Evolutionary conservation across 2,888 invertebrate species (phyloP).

Genomic region (Ochropleura plecta): DNA sequence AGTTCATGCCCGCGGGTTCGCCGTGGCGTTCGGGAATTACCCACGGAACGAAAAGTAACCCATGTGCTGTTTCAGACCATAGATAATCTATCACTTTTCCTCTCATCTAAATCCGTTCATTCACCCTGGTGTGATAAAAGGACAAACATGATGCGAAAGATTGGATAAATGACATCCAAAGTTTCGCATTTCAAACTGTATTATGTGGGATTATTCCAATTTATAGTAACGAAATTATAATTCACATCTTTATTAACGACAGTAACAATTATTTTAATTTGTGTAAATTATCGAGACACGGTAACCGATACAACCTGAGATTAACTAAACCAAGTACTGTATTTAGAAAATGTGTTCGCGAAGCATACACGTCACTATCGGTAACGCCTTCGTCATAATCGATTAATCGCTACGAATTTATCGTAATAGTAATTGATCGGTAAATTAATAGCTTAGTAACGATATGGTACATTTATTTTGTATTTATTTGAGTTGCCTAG

Average conservation of each 20-base stretch:
- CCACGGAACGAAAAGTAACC: too few relatives aligned
- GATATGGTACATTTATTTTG: background rate
- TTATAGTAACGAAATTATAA: slow-evolving; percentile 11
- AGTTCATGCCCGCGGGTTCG: too few relatives aligned
- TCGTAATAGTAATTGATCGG: slow-evolving; percentile 21
- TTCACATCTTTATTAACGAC: slow-evolving; percentile 7
- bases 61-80: too few relatives aligned
- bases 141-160: too few relatives aligned
- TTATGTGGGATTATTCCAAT: background rate
- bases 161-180: too few relatives aligned
- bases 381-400: slow-evolving; percentile 33
- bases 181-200: too few relatives aligned
- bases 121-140: too few relatives aligned
- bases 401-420: slow-evolving; percentile 39
- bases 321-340: slow-evolving; percentile 20
- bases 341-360: slow-evolving; percentile 35
- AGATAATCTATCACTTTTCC: too few relatives aligned
- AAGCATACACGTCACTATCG: slow-evolving; percentile 37
- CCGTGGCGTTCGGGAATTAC: too few relatives aligned
- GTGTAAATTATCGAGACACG: slow-evolving; percentile 19
- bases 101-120: too few relatives aligned
- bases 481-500: background rate
- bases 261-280: slow-evolving; percentile 32
- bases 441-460: slow-evolving; percentile 30
- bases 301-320: slow-evolving; percentile 10